These are phyloP conservation scores for Drosophila eohydei DNA, from an alignment of 2,888 invertebrate species.

Conservation along the genomic window DNA sequence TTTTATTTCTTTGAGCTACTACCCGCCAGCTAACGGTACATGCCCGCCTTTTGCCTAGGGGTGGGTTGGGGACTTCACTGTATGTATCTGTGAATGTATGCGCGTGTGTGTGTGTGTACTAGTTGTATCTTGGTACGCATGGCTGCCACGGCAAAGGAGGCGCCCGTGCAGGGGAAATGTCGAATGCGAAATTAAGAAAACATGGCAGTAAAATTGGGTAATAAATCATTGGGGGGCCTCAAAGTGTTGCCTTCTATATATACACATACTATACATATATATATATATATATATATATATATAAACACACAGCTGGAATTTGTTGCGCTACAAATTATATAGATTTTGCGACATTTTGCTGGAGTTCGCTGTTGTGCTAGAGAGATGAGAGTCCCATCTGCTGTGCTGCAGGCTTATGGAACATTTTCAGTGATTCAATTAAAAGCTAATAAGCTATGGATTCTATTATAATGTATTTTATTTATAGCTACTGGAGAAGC, in stretches of 20 bases:
- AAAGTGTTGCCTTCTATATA: slow-evolving; percentile 73
- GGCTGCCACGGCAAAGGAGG: slow-evolving; percentile 64
- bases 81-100: slow-evolving; percentile 19
- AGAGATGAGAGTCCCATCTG: slow-evolving; percentile 14
- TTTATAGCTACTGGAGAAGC: not conserved
- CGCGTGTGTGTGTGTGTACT: slow-evolving; percentile 33
- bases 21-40: slow-evolving; percentile 73
- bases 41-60: slow-evolving; percentile 57
- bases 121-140: slow-evolving; percentile 64
- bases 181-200: slow-evolving; percentile 83
- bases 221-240: slow-evolving; percentile 79
- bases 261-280: not conserved
- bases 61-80: slow-evolving; percentile 30
- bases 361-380: not conserved
- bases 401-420: slow-evolving; percentile 5
- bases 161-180: slow-evolving; percentile 76
- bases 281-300: not conserved
- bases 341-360: slow-evolving; percentile 60
- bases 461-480: not conserved
- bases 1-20: slow-evolving; percentile 84
- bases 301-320: slow-evolving; percentile 61
- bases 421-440: slow-evolving; percentile 6
- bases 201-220: slow-evolving; percentile 82
- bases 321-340: slow-evolving; percentile 73
- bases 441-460: slow-evolving; percentile 18